Base-by-base conservation (phyloP, 2,888 invertebrate species). In the Lepidocyrtinus sp. region DNA sequence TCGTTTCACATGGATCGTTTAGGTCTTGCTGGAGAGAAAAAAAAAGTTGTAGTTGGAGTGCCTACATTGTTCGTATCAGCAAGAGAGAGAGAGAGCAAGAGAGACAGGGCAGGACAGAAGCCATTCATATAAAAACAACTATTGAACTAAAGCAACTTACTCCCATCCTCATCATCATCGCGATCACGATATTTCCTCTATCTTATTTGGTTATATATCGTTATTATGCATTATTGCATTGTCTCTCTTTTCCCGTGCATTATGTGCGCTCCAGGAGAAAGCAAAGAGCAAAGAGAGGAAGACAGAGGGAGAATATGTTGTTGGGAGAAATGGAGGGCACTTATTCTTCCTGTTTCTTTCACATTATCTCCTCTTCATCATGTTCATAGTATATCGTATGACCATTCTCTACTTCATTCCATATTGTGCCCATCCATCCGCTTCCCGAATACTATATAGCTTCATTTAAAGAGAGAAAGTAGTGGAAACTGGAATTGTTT, bases 161-260 rank as follows among this genome's bases (percentile, higher is more conserved):
- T 72, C 68, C n/a, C 70, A 22, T 45, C 67, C 65, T 63, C 68
- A 68, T 9, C 25, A 15, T 69, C 70, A 25, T 45, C 25, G 25
- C 27, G 50, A 67, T 74, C 71, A 72, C 50, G 63, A 70, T 77
- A 67, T 75, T 45, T 21, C 55, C 59, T 61, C 27, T 68, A 71
- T 71, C 71, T 77, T 72, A 67, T 65, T 72, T 72, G 59, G 45
- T 71, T 77, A 77, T 77, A 77, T 68, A 67, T 72, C 63, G 63
- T 77, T 77, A 72, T 77, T 77, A 77, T 77, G 77, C 77, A 71
- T 77, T 77, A 77, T 77, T 72, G 77, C 77, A 71, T 71, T 77
- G 77, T 77, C 15, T 62, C 68, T 26, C 26, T 64, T 9, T 17
- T 62, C n/a, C n/a, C n/a, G n/a, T 63, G 2, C 21, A 19, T 17